Evolutionary conservation across 2,797 vertebrate genomes (phyloP).

Genomic region (Peromyscus aztecus): DNA sequence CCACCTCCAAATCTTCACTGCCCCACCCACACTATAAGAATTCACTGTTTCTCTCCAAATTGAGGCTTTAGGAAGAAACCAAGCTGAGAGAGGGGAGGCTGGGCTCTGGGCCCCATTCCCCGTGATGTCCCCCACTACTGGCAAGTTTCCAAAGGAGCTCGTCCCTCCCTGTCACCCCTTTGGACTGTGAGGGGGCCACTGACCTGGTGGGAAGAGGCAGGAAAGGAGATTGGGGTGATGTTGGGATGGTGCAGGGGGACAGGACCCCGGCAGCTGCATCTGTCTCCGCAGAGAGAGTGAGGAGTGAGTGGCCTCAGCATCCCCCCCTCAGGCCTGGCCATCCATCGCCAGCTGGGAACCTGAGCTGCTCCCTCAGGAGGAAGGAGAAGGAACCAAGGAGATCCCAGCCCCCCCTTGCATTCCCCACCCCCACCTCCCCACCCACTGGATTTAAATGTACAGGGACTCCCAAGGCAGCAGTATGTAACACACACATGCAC

Average conservation of each 20-base stretch:
- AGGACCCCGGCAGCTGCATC: slow-evolving; percentile 85
- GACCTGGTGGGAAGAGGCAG: slow-evolving; percentile 79
- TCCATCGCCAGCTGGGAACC: slow-evolving; percentile 82
- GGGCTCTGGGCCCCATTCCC: slow-evolving; percentile 30
- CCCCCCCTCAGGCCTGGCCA: slow-evolving; percentile 82
- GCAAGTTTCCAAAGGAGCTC: slow-evolving; percentile 61
- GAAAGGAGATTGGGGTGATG: slow-evolving; percentile 82
- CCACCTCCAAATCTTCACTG: slow-evolving; percentile 16
- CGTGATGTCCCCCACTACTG: slow-evolving; percentile 19
- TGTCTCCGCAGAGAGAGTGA: slow-evolving; percentile 82
- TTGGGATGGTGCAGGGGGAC: slow-evolving; percentile 81
- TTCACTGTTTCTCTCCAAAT: neutral
- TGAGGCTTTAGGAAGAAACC: slow-evolving; percentile 55
- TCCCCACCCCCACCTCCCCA: slow-evolving; percentile 79
- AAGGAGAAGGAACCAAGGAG: slow-evolving; percentile 81
- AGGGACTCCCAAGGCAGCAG: slow-evolving; percentile 72
- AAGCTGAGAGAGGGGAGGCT: neutral
- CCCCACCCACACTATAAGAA: slow-evolving; percentile 43
- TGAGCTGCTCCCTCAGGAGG: slow-evolving; percentile 83
- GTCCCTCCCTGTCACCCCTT: slow-evolving; percentile 67
- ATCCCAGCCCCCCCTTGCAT: slow-evolving; percentile 57
- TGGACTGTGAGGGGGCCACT: slow-evolving; percentile 53
- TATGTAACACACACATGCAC: slow-evolving; percentile 12
- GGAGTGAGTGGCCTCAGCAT: slow-evolving; percentile 79
- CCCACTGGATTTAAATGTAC: slow-evolving; percentile 83